These are phyloP conservation scores for Pentamera pediparva DNA, from an alignment of 53 echinoderm and acorn worm genomes.

Conservation along the genomic window DNA sequence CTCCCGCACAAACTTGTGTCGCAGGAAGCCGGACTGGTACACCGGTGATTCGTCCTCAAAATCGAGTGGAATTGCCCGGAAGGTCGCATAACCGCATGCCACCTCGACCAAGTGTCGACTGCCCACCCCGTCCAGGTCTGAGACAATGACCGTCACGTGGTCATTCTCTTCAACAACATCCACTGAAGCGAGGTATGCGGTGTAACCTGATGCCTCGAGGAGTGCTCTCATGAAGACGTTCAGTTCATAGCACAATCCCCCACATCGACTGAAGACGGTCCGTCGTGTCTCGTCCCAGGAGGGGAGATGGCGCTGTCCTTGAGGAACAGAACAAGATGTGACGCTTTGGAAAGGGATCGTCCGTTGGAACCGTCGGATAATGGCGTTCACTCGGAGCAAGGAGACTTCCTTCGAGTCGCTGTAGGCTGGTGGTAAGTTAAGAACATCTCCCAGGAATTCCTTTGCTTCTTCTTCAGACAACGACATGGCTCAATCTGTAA, in stretches of 20 bases:
- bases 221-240: constrained; percentile 12
- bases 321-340: not conserved
- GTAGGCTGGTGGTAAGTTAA: not conserved
- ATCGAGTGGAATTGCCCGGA: constrained; percentile 25
- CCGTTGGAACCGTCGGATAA: constrained; percentile 23
- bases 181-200: constrained; percentile 4
- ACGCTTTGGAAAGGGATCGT: constrained; percentile 30
- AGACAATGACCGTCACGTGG: constrained; percentile 1
- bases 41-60: constrained; percentile 33
- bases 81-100: constrained; percentile 37
- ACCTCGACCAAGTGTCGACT: constrained; percentile 28
- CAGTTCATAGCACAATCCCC: constrained; percentile 18
- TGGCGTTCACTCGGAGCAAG: not conserved
- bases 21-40: not conserved
- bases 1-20: constrained; percentile 23
- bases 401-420: not conserved
- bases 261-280: not conserved
- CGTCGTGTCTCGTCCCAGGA: not conserved
- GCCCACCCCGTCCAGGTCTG: not conserved
- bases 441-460: not conserved
- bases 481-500: no score
- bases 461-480: not conserved
- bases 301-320: constrained; percentile 1
- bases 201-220: constrained; percentile 16
- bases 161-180: not conserved